A percentile compares a stretch with the other conserved stretches of the same genome.
Conservation (phyloP, 2,888 invertebrate genomes). For the Coronaproctus castanopsis region DNA sequence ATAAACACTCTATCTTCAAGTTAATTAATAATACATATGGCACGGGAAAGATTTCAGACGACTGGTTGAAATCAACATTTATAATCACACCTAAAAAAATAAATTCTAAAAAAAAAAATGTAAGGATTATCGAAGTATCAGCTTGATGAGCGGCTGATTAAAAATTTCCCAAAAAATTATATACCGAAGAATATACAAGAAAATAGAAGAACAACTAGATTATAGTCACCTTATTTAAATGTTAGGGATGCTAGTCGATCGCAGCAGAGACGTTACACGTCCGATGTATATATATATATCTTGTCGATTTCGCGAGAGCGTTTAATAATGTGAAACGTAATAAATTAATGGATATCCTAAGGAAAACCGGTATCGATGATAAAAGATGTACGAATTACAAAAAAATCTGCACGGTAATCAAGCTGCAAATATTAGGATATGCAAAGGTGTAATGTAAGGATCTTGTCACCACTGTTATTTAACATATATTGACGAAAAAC, state of each 20-base stretch:
- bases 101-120: not conserved
- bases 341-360: not conserved
- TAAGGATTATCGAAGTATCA: not conserved
- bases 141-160: not conserved
- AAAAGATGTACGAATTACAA: too few species aligned
- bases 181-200: not conserved
- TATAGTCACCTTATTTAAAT: not conserved
- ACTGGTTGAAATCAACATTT: not conserved
- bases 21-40: not conserved
- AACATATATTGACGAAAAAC: not conserved
- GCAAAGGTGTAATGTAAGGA: not conserved
- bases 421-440: not conserved
- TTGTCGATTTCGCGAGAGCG: not conserved
- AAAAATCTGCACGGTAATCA: not conserved
- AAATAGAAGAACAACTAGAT: not conserved
- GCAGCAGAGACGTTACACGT: not conserved
- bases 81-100: not conserved
- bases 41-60: not conserved
- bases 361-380: not conserved
- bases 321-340: not conserved
- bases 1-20: not conserved
- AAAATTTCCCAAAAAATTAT: not conserved
- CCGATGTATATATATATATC: not conserved
- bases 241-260: not conserved
- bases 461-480: not conserved